These are phyloP conservation scores for Acromyrmex charruanus DNA, from an alignment of 1,140 invertebrate species.

Conservation along the genomic window DNA sequence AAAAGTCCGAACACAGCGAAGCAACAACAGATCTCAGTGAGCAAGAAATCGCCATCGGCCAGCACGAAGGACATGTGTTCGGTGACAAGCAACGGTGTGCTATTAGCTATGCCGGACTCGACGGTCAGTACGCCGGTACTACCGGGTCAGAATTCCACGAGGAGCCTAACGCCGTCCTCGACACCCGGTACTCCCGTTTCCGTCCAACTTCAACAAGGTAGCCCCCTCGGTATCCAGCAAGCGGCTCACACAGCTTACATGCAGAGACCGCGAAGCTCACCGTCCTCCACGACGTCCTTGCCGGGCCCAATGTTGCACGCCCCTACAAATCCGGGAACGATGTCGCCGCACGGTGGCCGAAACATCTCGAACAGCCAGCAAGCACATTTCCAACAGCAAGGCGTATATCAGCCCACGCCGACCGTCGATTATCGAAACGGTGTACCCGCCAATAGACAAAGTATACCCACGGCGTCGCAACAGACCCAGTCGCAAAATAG, in stretches of 20 bases:
- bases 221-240: slow-evolving; percentile 82
- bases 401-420: slow-evolving; percentile 78
- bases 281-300: slow-evolving; percentile 81
- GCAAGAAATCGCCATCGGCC: slow-evolving; percentile 83
- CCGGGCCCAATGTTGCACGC: slow-evolving; percentile 77
- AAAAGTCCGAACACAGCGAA: slow-evolving; percentile 88
- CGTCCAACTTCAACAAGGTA: slow-evolving; percentile 86
- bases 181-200: slow-evolving; percentile 89
- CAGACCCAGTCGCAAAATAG: slow-evolving; percentile 79
- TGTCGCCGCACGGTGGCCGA: slow-evolving; percentile 78
- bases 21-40: slow-evolving; percentile 81
- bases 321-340: slow-evolving; percentile 74
- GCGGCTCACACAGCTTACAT: slow-evolving; percentile 80
- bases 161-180: slow-evolving; percentile 89
- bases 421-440: slow-evolving; percentile 84
- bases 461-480: slow-evolving; percentile 74
- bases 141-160: slow-evolving; percentile 86
- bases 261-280: slow-evolving; percentile 84
- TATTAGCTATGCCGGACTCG: slow-evolving; percentile 84
- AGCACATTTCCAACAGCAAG: slow-evolving; percentile 80
- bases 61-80: slow-evolving; percentile 83
- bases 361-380: slow-evolving; percentile 74
- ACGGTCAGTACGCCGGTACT: slow-evolving; percentile 83
- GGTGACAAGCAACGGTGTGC: slow-evolving; percentile 83
- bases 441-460: slow-evolving; percentile 77